Conservation (phyloP, 2,797 vertebrate species). For the Echiichthys vipera region DNA sequence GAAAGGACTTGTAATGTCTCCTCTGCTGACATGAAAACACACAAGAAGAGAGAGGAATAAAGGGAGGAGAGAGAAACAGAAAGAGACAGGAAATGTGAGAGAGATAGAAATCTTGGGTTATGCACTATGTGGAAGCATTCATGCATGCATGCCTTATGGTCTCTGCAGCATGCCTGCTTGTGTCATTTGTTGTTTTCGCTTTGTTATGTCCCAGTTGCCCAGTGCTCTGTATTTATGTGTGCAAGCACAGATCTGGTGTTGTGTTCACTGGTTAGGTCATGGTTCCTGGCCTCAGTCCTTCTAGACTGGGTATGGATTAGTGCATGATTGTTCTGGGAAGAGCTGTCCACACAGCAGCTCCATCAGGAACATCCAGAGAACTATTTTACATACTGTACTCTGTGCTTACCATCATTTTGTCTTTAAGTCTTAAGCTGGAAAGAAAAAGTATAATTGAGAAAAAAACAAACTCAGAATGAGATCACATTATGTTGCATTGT, state of each 20-base stretch:
- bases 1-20: slow-evolving; percentile 82
- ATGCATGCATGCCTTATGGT: slow-evolving; percentile 40
- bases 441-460: slow-evolving; percentile 5
- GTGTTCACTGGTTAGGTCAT: slow-evolving; percentile 50
- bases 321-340: slow-evolving; percentile 47
- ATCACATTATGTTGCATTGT: background rate
- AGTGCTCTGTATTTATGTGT: slow-evolving; percentile 32
- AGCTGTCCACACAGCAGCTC: slow-evolving; percentile 25
- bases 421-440: background rate
- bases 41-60: slow-evolving; percentile 42
- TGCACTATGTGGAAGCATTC: slow-evolving; percentile 48
- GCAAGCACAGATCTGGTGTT: slow-evolving; percentile 27
- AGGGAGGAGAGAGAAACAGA: slow-evolving; percentile 36
- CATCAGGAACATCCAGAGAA: slow-evolving; percentile 13
- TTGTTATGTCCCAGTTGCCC: slow-evolving; percentile 43
- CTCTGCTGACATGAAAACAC: slow-evolving; percentile 68
- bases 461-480: background rate
- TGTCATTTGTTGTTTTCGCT: slow-evolving; percentile 63
- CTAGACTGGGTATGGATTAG: slow-evolving; percentile 29
- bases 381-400: slow-evolving; percentile 26
- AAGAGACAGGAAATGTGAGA: slow-evolving; percentile 29
- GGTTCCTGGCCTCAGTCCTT: slow-evolving; percentile 38
- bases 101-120: slow-evolving; percentile 42
- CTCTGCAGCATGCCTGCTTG: slow-evolving; percentile 21
- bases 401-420: background rate